Evolutionary conservation across 2,113 vertebrate genomes (phyloP).

Genomic region (Thomomys bottae): DNA sequence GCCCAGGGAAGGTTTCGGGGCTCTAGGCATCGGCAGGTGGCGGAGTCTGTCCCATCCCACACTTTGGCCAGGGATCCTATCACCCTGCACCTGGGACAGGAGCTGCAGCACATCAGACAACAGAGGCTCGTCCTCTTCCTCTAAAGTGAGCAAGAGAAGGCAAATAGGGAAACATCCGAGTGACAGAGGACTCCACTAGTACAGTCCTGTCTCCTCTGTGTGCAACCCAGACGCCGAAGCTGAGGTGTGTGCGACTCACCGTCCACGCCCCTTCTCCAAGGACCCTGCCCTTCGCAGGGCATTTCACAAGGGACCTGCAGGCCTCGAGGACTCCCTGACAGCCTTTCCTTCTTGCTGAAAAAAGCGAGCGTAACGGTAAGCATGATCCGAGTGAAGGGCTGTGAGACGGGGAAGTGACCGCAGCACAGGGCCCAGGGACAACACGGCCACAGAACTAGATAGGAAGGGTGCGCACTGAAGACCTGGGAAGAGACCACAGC

Average conservation of each 20-base stretch:
- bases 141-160: not conserved
- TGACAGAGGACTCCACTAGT: not conserved
- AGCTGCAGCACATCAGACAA: not conserved
- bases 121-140: fast-evolving
- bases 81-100: not conserved
- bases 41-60: fast-evolving
- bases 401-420: too few species aligned
- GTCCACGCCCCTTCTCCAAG: too few species aligned
- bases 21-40: fast-evolving
- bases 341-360: too few species aligned
- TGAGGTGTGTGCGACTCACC: too few species aligned
- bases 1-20: not conserved
- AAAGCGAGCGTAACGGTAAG: too few species aligned
- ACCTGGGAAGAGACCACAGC: too few species aligned
- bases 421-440: too few species aligned
- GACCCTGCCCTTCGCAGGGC: not conserved
- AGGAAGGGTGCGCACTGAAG: too few species aligned
- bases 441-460: too few species aligned
- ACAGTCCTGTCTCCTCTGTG: fast-evolving
- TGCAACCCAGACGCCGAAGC: not conserved
- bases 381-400: too few species aligned
- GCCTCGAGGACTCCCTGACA: too few species aligned
- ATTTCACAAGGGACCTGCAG: too few species aligned
- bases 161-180: fast-evolving
- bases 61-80: fast-evolving